Base-by-base conservation (phyloP, 2,888 invertebrate species). In the Scaptomyza cyrtandrae region DNA sequence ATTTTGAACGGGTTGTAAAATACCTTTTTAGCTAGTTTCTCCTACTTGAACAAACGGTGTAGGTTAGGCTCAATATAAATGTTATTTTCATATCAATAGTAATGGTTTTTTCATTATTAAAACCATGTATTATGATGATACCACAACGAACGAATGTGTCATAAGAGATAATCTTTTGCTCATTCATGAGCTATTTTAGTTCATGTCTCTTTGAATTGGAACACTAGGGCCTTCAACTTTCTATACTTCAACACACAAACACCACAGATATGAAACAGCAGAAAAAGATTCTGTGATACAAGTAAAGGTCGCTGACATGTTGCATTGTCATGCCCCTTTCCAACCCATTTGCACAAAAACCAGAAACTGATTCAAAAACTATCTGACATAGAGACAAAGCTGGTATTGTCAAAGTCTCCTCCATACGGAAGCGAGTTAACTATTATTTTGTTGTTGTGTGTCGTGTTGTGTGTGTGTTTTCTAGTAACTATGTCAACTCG, bases 301-400 rank as follows among this genome's bases (percentile, higher is more conserved):
- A 64, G 68, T 61, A 79, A 75, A 83, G 83, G 88, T 83, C 86
- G 80, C 88, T 83, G 83, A 83, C 83, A 74, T 85, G 72, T 80
- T 67, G 56, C 72, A 67, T 73, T 78, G 63, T 78, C 19, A 52
- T 44, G n/a, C 71, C 78, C 57, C 60, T 64, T 55, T 16, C 37
- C 6, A n/a, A 53, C 56, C 50, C 67, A 64, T 58, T 68, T 65
- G 39, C 54, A 61, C 49, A 67, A 54, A 39, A 37, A 3, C n/a
- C 37, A 39, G 41, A 50, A 44, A 45, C 43, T 3, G 24, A 59
- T 64, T 37, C 43, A 41, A 68, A 75, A 68, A 75, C 63, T 69
- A 33, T 27, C 19, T 29, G 52, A 33, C 48, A 13, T 7, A 43
- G 43, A 75, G 64, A 75, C 75, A 75, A 75, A 74, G 75, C 79